Evolutionary conservation across 2,888 invertebrate species (phyloP).

Genomic region (Bombylius major): DNA sequence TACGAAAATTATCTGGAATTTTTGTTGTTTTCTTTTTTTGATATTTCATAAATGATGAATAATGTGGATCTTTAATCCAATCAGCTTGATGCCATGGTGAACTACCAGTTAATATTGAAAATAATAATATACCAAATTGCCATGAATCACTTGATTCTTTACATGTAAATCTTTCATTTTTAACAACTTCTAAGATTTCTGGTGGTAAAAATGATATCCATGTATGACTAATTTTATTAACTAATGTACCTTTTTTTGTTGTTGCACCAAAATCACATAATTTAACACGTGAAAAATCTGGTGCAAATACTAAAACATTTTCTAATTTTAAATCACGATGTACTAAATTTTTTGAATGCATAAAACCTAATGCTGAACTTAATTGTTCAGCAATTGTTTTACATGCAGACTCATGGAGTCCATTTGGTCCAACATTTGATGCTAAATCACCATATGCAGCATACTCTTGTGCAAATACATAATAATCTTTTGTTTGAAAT

Average conservation of each 20-base stretch:
- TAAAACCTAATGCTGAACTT: slow-evolving; percentile 61
- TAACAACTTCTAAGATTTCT: slow-evolving; percentile 46
- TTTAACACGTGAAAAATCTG: slow-evolving; percentile 53
- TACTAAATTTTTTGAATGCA: slow-evolving; percentile 63
- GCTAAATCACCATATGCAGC: slow-evolving; percentile 59
- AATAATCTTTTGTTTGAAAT: slow-evolving; percentile 36
- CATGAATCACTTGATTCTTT: slow-evolving; percentile 57
- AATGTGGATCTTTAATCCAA: slow-evolving; percentile 57
- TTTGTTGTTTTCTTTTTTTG: slow-evolving; percentile 47
- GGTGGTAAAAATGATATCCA: slow-evolving; percentile 48
- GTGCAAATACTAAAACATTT: slow-evolving; percentile 60
- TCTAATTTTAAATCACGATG: slow-evolving; percentile 62
- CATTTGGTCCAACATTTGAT: slow-evolving; percentile 48
- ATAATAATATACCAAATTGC: slow-evolving; percentile 55
- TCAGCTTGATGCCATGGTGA: slow-evolving; percentile 61
- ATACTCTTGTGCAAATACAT: slow-evolving; percentile 57
- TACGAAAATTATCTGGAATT: slow-evolving; percentile 44
- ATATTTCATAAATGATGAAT: slow-evolving; percentile 53
- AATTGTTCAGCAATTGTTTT: slow-evolving; percentile 55
- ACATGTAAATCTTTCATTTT: slow-evolving; percentile 52
- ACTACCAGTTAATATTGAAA: slow-evolving; percentile 47
- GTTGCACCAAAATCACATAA: slow-evolving; percentile 65
- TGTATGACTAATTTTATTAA: slow-evolving; percentile 44
- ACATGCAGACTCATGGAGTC: slow-evolving; percentile 45
- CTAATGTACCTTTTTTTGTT: slow-evolving; percentile 44